Evolutionary conservation across 2,888 invertebrate species (phyloP).

Genomic region (Aphrophora alni): DNA sequence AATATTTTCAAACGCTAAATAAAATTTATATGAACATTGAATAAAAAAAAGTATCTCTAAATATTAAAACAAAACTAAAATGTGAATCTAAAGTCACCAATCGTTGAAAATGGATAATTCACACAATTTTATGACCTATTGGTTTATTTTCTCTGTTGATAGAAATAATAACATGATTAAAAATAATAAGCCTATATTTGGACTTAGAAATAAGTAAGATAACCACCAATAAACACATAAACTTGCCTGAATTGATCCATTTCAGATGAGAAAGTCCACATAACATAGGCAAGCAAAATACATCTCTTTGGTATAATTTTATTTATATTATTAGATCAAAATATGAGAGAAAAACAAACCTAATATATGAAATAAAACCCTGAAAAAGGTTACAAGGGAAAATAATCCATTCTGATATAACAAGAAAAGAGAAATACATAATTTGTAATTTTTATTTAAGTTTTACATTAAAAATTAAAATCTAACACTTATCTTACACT

Average conservation of each 20-base stretch:
- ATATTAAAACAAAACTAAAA: not conserved
- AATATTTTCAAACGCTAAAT: too few species aligned
- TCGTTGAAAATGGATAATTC: not conserved
- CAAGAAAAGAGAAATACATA: too few species aligned
- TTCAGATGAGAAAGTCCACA: not conserved
- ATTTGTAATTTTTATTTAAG: too few species aligned
- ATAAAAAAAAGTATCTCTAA: not conserved
- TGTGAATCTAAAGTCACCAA: not conserved
- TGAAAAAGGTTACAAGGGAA: too few species aligned
- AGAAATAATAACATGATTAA: not conserved
- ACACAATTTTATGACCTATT: not conserved
- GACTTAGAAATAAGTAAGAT: not conserved
- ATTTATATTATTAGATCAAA: not conserved
- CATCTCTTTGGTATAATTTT: not conserved
- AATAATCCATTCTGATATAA: too few species aligned
- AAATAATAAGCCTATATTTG: not conserved
- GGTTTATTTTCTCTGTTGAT: not conserved
- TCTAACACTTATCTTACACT: too few species aligned
- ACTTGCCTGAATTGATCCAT: constrained; percentile 6
- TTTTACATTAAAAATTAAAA: too few species aligned
- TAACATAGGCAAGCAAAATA: not conserved
- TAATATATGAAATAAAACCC: too few species aligned
- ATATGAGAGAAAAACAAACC: too few species aligned
- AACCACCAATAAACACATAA: not conserved
- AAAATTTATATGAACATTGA: too few species aligned